phyloP scores from a whole-genome alignment of 2,797 vertebrate genomes.

The Artibeus jamaicensis region DNA sequence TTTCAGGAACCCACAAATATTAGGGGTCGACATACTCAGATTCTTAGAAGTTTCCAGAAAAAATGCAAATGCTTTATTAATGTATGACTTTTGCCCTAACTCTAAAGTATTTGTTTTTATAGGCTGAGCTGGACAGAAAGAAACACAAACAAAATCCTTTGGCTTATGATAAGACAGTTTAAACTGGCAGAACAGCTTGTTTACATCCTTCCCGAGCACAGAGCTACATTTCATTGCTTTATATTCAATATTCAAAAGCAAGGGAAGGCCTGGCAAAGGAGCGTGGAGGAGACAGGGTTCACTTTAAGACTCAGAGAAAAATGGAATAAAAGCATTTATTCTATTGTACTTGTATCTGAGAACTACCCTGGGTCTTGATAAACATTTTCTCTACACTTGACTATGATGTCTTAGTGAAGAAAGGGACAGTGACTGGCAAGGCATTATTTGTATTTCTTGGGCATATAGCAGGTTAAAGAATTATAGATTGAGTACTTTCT shows the following conservation, averaged over 20 bases:
- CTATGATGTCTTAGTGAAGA: neutral
- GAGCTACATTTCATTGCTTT: neutral
- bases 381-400: neutral
- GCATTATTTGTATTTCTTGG: neutral
- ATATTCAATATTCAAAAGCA: conserved; percentile 1
- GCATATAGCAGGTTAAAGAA: neutral
- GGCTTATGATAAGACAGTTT: neutral
- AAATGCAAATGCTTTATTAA: neutral
- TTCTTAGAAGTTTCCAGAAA: neutral
- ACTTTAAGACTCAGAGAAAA: neutral
- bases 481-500: neutral
- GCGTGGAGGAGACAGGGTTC: neutral
- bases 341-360: neutral
- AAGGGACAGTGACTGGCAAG: neutral
- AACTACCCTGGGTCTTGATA: neutral
- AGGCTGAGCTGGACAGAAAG: neutral
- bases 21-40: neutral
- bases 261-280: neutral
- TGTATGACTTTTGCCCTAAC: neutral
- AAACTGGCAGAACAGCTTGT: neutral
- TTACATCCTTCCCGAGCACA: neutral
- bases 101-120: neutral
- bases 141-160: neutral
- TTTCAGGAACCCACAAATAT: neutral
- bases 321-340: neutral